phyloP scores from a whole-genome alignment of 92 coral and sea anemone genomes.

The Ricordea florida region DNA sequence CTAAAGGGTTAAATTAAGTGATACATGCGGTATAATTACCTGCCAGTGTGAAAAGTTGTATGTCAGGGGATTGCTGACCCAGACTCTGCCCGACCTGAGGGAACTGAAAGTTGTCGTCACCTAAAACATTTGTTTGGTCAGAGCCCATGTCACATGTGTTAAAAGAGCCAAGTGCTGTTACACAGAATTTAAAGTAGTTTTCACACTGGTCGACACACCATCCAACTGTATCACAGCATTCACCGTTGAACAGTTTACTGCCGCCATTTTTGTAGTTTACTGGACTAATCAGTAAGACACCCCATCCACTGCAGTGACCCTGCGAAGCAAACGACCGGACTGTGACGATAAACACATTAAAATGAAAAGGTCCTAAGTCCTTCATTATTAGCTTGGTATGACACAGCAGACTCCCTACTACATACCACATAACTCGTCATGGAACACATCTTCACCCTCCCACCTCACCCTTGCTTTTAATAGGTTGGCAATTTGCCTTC shows the following conservation, averaged over 20 bases:
- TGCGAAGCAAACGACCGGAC: too few species aligned
- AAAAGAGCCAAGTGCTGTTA: slow-evolving; percentile 63
- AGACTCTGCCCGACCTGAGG: slow-evolving; percentile 63
- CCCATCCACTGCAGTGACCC: slow-evolving; percentile 53
- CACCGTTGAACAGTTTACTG: slow-evolving; percentile 63
- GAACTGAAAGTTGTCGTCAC: slow-evolving; percentile 72
- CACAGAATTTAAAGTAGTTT: slow-evolving; percentile 83
- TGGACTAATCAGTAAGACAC: slow-evolving; percentile 64
- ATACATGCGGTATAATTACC: slow-evolving; percentile 51
- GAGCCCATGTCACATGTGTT: slow-evolving; percentile 71
- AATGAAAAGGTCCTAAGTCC: too few species aligned
- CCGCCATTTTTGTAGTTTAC: slow-evolving; percentile 66
- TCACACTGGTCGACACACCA: slow-evolving; percentile 81
- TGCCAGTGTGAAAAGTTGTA: slow-evolving; percentile 81
- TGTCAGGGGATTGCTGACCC: slow-evolving; percentile 79
- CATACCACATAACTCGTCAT: too few species aligned
- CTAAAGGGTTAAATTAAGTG: too few species aligned
- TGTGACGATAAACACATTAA: too few species aligned
- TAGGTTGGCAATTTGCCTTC: too few species aligned
- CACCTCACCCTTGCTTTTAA: too few species aligned
- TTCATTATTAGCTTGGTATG: too few species aligned
- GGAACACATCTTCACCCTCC: too few species aligned
- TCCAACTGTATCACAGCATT: slow-evolving; percentile 68
- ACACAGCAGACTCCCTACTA: too few species aligned
- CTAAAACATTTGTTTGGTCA: slow-evolving; percentile 58